Evolutionary conservation across 2,113 vertebrate species (phyloP), one percentile per base, ranked within the genome.

Genomic region (Echinops telfairi): DNA sequence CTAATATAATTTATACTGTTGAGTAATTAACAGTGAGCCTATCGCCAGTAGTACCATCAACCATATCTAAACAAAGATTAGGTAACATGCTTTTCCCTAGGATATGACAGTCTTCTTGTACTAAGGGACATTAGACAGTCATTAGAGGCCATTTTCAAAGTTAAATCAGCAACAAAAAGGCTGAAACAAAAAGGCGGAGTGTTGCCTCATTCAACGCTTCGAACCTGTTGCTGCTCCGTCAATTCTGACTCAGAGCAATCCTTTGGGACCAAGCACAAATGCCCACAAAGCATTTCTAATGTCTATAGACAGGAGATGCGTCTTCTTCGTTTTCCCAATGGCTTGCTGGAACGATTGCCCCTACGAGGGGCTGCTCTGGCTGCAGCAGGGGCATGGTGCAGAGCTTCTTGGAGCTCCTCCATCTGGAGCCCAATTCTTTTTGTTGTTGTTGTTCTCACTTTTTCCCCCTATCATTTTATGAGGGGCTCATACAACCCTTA

Each of bases 351-450:
- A 53, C 9, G n/a, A 71, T 58, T 86, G n/a, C 33, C n/a, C 2
- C 2, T 76, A 25, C 31, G 6, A 66, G 36, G 0, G 33, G 36
- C 62, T 40, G 33, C 15, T 7, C 75, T 40, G 36, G 43, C 16
- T 7, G 12, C n/a, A 79, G 58, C 29, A 36, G 57, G 16, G n/a
- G 9, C 47, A 0, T 20, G 20, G 17, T 4, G 0, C 27, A 19
- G 89, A 9, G 5, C 2, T 8, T 4, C 16, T 38, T 16, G 2
- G 33, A 27, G 0, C 1, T 16, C 33, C 6, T 27, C 60, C 4
- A 6, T 66, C 75, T 68, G 71, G 22, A 53, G 15, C 11, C 60
- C 68, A 29, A 6, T 27, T 38, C 31, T 3, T 12, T n/a, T n/a
- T n/a, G n/a, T n/a, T n/a, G n/a, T n/a, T n/a, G n/a, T n/a, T n/a